phyloP scores from a whole-genome alignment of 2,797 vertebrate genomes.

The Anguilla pacifica region DNA sequence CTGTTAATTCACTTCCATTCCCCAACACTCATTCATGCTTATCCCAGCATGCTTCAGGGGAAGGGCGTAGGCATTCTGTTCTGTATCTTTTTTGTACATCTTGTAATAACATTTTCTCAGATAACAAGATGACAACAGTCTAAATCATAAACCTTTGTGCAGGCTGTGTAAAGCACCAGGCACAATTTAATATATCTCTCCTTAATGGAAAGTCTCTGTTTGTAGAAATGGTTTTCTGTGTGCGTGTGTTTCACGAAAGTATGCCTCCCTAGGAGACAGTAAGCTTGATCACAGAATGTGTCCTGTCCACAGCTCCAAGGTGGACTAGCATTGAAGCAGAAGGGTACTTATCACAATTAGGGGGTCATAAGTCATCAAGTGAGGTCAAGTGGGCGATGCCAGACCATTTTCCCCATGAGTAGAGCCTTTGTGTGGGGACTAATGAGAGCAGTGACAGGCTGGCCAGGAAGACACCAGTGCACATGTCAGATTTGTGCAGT shows the following conservation, averaged over 20 bases:
- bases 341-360: constrained; percentile 44
- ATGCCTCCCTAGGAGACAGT: constrained; percentile 16
- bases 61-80: background rate
- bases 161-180: background rate
- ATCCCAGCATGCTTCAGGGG: too few relatives aligned
- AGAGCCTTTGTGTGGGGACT: constrained; percentile 43
- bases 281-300: constrained; percentile 30
- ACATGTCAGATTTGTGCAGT: background rate
- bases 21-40: background rate
- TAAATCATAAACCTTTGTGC: background rate
- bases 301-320: constrained; percentile 38
- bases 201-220: background rate
- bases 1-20: background rate
- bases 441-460: background rate
- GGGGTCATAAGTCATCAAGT: constrained; percentile 55
- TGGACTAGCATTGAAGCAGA: constrained; percentile 38
- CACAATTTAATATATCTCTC: background rate
- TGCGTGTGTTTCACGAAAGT: background rate
- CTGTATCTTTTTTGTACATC: background rate
- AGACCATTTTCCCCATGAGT: constrained; percentile 51
- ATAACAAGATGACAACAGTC: background rate
- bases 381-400: constrained; percentile 56
- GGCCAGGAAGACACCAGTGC: background rate
- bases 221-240: background rate
- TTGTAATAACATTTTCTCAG: background rate